phyloP scores from a whole-genome alignment of 1,140 invertebrate species.

The Mactra quadrangularis region DNA sequence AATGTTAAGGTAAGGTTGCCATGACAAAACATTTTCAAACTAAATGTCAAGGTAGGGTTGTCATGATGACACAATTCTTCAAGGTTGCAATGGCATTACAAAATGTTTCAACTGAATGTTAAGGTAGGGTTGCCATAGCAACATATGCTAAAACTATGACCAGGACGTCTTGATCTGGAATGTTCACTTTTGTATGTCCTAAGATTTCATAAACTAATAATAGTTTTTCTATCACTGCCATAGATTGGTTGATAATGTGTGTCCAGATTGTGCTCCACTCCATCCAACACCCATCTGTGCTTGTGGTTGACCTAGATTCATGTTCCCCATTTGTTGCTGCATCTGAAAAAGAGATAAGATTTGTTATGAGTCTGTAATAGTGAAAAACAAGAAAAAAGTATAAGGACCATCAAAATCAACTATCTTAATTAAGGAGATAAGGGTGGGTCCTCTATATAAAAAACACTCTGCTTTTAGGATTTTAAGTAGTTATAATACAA shows the following conservation, averaged over 20 bases:
- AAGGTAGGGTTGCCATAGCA: no score
- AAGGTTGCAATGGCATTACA: no score
- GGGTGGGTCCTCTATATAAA: no score
- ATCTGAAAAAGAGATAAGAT: constrained; percentile 25
- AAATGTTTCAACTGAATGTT: no score
- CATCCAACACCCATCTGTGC: constrained; percentile 37
- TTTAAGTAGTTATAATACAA: no score
- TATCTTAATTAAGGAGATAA: background rate
- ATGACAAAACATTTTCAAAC: no score
- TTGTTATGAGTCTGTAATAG: no score
- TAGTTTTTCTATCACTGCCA: constrained; percentile 46
- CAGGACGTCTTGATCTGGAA: background rate
- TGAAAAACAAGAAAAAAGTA: background rate
- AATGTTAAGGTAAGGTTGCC: no score
- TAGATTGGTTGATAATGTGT: constrained; percentile 56
- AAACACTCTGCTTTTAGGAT: no score
- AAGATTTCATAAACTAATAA: background rate
- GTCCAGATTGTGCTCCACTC: constrained; percentile 49
- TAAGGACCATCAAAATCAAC: background rate
- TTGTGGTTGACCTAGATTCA: constrained; percentile 25
- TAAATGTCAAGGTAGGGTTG: no score
- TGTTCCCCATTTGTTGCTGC: constrained; percentile 54
- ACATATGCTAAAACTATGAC: no score
- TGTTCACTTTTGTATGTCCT: constrained; percentile 35
- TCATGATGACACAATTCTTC: no score